Evolutionary conservation across 2,797 vertebrate species (phyloP).

Genomic region (Catamblyrhynchus diadema): DNA sequence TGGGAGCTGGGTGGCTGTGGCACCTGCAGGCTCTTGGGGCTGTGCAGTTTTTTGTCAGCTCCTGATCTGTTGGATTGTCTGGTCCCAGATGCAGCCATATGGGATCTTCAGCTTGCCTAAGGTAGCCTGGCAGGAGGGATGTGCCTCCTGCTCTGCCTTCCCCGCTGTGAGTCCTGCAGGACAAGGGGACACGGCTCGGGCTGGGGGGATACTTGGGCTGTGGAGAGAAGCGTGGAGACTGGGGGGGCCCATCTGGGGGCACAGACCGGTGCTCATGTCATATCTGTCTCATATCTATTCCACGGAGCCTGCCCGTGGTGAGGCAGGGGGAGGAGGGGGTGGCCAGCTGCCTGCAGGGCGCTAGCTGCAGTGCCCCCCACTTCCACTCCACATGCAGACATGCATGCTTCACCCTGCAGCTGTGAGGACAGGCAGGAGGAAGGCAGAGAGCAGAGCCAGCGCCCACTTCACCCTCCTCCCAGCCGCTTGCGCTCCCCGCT

Average conservation of each 20-base stretch:
- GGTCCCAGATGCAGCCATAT: neutral
- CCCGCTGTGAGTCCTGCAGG: accelerated
- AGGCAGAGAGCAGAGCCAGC: neutral
- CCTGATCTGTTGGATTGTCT: neutral
- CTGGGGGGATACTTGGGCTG: neutral
- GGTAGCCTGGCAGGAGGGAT: neutral
- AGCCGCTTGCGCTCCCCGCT: conserved; percentile 59
- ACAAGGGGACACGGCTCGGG: neutral
- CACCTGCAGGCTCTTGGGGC: accelerated
- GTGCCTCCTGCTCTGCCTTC: neutral
- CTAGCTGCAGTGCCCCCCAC: neutral
- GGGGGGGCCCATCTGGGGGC: neutral
- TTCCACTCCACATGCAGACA: neutral
- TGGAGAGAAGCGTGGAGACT: neutral
- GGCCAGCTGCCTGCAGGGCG: neutral
- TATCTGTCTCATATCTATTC: neutral
- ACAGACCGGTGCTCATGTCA: accelerated
- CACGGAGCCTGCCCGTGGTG: neutral
- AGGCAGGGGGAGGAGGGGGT: neutral
- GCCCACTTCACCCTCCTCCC: neutral
- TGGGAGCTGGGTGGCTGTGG: neutral
- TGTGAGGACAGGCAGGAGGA: neutral
- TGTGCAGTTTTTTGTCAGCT: accelerated
- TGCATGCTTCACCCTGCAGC: neutral
- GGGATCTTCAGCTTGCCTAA: neutral